These are phyloP conservation scores for Nasonia vitripennis DNA, from an alignment of 1,140 invertebrate genomes.

Conservation along the genomic window DNA sequence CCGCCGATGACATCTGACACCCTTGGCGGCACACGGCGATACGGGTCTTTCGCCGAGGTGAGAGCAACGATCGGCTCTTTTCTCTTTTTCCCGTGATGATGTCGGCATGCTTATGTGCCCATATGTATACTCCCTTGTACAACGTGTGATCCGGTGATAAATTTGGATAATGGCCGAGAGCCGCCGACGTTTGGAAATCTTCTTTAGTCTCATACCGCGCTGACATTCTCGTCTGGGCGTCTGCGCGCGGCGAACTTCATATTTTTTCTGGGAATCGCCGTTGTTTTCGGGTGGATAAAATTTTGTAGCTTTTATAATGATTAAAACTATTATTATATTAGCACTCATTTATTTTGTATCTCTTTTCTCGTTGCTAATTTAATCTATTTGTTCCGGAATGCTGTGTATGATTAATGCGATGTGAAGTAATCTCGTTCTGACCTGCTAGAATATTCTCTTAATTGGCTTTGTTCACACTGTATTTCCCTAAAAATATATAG, in stretches of 20 bases:
- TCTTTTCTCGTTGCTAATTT: too few relatives aligned
- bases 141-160: conserved; percentile 1
- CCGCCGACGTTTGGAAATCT: conserved; percentile 11
- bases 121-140: neutral
- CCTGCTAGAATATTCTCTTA: too few relatives aligned
- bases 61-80: neutral
- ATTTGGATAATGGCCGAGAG: conserved; percentile 20
- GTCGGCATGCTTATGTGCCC: neutral
- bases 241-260: neutral
- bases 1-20: conserved; percentile 20
- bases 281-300: too few relatives aligned
- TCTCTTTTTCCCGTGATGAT: neutral
- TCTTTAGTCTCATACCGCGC: neutral
- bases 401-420: too few relatives aligned
- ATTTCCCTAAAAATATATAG: too few relatives aligned
- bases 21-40: neutral
- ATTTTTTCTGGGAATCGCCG: neutral
- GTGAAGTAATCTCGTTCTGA: too few relatives aligned
- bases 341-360: too few relatives aligned
- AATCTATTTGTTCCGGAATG: too few relatives aligned
- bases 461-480: too few relatives aligned
- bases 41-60: neutral
- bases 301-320: too few relatives aligned
- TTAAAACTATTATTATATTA: too few relatives aligned
- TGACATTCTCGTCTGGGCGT: neutral